These are phyloP conservation scores for Mesorhabditis belari DNA, from an alignment of 2,888 invertebrate genomes.

Conservation along the genomic window DNA sequence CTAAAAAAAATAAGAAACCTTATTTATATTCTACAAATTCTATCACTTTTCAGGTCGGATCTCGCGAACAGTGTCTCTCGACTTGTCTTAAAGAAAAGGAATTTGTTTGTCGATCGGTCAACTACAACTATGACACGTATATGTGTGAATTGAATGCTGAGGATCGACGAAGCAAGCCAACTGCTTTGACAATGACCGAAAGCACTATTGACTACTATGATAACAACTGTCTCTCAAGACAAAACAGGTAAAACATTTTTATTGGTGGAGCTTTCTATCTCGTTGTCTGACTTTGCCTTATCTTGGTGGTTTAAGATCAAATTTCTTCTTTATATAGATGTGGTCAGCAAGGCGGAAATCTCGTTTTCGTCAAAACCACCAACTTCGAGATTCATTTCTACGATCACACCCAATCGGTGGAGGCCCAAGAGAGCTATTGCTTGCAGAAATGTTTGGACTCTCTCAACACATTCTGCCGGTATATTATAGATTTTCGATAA, in stretches of 20 bases:
- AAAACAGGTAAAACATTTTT: constrained; percentile 15
- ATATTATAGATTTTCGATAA: not conserved
- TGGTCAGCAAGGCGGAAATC: constrained; percentile 52
- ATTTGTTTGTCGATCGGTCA: constrained; percentile 59
- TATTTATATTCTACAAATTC: not conserved
- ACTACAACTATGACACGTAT: constrained; percentile 57
- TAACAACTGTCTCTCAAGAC: constrained; percentile 60
- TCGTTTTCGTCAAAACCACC: constrained; percentile 53
- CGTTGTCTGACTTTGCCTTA: too few relatives aligned
- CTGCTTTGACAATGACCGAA: constrained; percentile 56
- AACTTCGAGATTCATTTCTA: constrained; percentile 53
- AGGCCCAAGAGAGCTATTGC: constrained; percentile 52
- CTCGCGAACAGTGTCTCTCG: constrained; percentile 58
- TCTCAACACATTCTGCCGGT: constrained; percentile 53
- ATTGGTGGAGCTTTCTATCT: too few relatives aligned
- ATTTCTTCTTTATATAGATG: constrained; percentile 25
- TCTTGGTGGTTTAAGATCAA: not conserved
- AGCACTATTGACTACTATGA: constrained; percentile 59
- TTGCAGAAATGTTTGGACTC: constrained; percentile 53
- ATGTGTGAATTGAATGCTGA: constrained; percentile 57
- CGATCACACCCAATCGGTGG: constrained; percentile 52
- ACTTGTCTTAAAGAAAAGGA: constrained; percentile 57
- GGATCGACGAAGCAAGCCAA: constrained; percentile 58
- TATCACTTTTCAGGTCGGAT: constrained; percentile 53
- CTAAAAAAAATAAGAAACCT: not conserved